A percentile compares a stretch with the other conserved stretches of the same genome.
Evolutionary conservation across 1,140 invertebrate genomes (phyloP).

Genomic region (Drosophila nannoptera): DNA sequence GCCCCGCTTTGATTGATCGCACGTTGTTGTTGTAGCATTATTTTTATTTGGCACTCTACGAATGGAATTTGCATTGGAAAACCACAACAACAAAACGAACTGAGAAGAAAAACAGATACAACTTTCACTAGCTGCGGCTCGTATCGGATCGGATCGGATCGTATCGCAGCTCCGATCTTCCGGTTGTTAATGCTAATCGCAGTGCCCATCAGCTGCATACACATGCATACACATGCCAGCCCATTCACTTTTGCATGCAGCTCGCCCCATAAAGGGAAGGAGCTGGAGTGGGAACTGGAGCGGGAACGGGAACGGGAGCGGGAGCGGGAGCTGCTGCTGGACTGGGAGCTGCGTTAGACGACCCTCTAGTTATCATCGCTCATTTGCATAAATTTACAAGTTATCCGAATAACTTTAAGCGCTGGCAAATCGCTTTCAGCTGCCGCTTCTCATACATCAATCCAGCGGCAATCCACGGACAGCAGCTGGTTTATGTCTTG

Average conservation of each 20-base stretch:
- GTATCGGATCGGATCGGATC: slow-evolving; percentile 5
- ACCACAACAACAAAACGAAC: slow-evolving; percentile 1
- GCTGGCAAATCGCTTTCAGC: slow-evolving; percentile 46
- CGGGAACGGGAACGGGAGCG: neutral
- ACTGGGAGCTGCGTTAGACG: neutral
- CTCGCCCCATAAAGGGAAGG: neutral
- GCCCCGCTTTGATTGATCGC: slow-evolving; percentile 54
- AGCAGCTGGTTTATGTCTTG: slow-evolving; percentile 13
- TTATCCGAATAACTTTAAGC: slow-evolving; percentile 28
- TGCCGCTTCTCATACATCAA: slow-evolving; percentile 59
- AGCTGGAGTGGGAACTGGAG: neutral
- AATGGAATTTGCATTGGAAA: slow-evolving; percentile 64
- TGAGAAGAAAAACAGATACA: slow-evolving; percentile 29
- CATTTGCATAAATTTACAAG: slow-evolving; percentile 62
- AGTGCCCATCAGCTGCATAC: slow-evolving; percentile 20
- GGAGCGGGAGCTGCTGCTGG: neutral
- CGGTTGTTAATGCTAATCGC: slow-evolving; percentile 25
- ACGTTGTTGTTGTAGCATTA: neutral
- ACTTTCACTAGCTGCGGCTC: slow-evolving; percentile 48
- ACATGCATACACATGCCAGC: slow-evolving; percentile 29
- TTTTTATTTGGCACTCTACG: slow-evolving; percentile 49
- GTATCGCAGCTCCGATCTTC: slow-evolving; percentile 16
- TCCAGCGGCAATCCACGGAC: slow-evolving; percentile 38
- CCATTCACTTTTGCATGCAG: slow-evolving; percentile 53
- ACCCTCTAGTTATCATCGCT: slow-evolving; percentile 28